These are phyloP conservation scores for Axea sp. DNA, from an alignment of 2,888 invertebrate genomes.

Conservation along the genomic window DNA sequence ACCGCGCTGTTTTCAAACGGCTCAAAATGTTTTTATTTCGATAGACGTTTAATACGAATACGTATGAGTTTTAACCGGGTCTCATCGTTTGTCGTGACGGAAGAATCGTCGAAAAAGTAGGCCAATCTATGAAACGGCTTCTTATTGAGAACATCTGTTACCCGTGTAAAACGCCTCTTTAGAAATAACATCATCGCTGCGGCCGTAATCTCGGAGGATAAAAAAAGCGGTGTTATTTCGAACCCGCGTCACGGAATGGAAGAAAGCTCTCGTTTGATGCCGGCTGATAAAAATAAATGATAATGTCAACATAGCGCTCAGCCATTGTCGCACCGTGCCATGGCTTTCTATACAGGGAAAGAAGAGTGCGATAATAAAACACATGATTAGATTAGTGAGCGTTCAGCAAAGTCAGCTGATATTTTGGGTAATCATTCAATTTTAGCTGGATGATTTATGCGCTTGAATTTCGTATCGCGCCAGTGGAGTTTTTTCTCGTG, in stretches of 20 bases:
- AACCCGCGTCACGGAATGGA: conserved; percentile 42
- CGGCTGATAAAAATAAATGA: conserved; percentile 77
- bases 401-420: too few species aligned
- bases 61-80: conserved; percentile 21
- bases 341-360: too few species aligned
- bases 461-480: too few species aligned
- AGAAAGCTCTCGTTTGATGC: conserved; percentile 74
- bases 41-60: conserved; percentile 8
- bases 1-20: conserved; percentile 5
- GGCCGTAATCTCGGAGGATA: conserved; percentile 66
- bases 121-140: conserved; percentile 52
- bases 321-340: neutral
- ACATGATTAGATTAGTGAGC: too few species aligned
- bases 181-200: conserved; percentile 48
- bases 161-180: conserved; percentile 51
- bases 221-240: conserved; percentile 55
- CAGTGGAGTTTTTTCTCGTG: too few species aligned
- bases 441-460: too few species aligned
- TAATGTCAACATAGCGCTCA: conserved; percentile 22
- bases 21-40: conserved; percentile 32
- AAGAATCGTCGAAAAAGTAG: conserved; percentile 55
- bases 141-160: conserved; percentile 56
- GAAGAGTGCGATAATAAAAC: too few species aligned
- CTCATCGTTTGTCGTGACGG: conserved; percentile 25
- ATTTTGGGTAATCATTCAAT: too few species aligned